Conservation (phyloP, 2,113 vertebrate species). For the Cavia aperea region DNA sequence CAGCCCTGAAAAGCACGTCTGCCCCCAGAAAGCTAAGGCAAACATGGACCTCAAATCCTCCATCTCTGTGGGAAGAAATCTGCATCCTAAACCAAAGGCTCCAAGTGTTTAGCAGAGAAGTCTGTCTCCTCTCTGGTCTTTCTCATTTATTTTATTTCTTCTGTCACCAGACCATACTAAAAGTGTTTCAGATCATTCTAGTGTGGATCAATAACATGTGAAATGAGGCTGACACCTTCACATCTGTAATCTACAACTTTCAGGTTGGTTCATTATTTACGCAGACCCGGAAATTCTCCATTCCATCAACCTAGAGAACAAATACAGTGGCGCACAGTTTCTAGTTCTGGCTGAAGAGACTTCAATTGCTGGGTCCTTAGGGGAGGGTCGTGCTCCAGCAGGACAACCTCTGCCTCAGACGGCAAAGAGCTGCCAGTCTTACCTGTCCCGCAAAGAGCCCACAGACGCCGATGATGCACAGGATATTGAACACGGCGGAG, state of each 20-base stretch:
- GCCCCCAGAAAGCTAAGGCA: not conserved
- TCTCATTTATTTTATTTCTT: not conserved
- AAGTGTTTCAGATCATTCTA: not conserved
- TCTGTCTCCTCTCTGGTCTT: not conserved
- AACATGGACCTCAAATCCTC: not conserved
- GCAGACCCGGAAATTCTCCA: not conserved
- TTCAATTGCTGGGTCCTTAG: rapidly evolving
- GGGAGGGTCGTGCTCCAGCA: not conserved
- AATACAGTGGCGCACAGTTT: not conserved
- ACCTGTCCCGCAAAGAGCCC: conserved; percentile 96
- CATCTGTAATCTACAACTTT: not conserved
- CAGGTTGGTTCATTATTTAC: not conserved
- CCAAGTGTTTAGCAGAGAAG: not conserved
- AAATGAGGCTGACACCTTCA: not conserved
- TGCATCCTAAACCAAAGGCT: not conserved
- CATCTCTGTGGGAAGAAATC: not conserved
- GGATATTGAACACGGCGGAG: conserved; percentile 97
- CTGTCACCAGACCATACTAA: not conserved
- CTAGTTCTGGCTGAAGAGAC: not conserved
- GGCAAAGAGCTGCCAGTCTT: conserved; percentile 36
- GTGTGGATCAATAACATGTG: not conserved
- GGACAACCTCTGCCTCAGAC: not conserved
- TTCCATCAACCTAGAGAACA: not conserved
- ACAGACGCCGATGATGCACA: conserved; percentile 96
- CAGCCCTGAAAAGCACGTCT: not conserved